Percentiles rank a stretch among this genome's conserved stretches.
Conservation (phyloP, 2,797 vertebrate species). For the Falco berigora region DNA sequence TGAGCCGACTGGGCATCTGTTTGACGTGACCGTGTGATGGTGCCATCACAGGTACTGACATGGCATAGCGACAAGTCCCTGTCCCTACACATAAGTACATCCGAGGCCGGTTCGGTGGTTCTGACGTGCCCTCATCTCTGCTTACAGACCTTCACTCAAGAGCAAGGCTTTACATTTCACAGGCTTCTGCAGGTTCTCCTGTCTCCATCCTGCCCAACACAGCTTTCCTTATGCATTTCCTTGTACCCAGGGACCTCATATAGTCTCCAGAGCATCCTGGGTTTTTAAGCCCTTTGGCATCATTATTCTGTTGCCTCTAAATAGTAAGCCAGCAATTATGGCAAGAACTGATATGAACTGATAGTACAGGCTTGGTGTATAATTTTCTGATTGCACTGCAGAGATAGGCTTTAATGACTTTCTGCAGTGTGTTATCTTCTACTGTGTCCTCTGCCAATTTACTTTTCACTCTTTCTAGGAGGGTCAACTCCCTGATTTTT, state of each 20-base stretch:
- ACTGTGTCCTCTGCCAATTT: neutral
- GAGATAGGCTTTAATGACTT: neutral
- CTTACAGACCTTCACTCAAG: neutral
- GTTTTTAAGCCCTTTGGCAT: neutral
- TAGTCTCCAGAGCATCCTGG: neutral
- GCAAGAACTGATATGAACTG: neutral
- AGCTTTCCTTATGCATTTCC: neutral
- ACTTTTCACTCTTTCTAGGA: neutral
- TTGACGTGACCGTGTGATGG: rapidly evolving
- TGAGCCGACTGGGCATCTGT: rapidly evolving
- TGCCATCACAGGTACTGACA: neutral
- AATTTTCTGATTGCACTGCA: rapidly evolving
- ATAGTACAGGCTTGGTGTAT: rapidly evolving
- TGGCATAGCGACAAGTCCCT: rapidly evolving
- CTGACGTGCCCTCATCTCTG: neutral
- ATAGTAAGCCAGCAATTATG: rapidly evolving
- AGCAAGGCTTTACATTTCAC: neutral
- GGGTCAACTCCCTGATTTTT: neutral
- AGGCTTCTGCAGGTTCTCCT: neutral
- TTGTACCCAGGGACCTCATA: rapidly evolving
- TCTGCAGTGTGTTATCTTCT: neutral
- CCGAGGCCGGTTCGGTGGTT: rapidly evolving
- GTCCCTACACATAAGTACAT: rapidly evolving
- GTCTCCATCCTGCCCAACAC: neutral
- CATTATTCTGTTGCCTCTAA: neutral